Conservation (phyloP, 2,888 invertebrate species). For the Scaptomyza polygonia region DNA sequence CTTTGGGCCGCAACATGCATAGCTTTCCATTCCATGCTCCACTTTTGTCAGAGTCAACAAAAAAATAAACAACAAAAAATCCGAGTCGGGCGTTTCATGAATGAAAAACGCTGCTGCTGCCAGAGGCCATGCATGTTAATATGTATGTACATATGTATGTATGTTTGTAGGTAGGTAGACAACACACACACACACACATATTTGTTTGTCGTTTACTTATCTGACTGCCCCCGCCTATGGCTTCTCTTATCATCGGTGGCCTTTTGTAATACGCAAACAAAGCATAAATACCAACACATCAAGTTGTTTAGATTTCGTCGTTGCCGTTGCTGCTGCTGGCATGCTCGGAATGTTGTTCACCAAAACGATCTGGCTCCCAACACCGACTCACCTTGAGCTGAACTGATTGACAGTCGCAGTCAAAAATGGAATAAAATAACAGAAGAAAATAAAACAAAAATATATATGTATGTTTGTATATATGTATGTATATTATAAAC, state of each 20-base stretch:
- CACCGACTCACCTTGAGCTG: conserved; percentile 66
- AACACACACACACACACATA: conserved; percentile 20
- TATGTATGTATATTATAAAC: conserved; percentile 8
- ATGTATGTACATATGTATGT: background rate
- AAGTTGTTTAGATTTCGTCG: conserved; percentile 62
- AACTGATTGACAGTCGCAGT: conserved; percentile 41
- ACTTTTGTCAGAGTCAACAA: conserved; percentile 45
- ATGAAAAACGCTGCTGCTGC: conserved; percentile 56
- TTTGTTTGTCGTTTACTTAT: conserved; percentile 56
- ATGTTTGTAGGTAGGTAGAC: conserved; percentile 32
- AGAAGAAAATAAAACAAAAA: conserved; percentile 10
- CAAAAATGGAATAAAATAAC: conserved; percentile 30
- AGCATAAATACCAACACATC: conserved; percentile 71
- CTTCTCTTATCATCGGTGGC: conserved; percentile 53
- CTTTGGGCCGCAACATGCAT: conserved; percentile 58
- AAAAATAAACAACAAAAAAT: conserved; percentile 4
- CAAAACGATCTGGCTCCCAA: conserved; percentile 38
- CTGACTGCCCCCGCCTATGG: conserved; percentile 37
- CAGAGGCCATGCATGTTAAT: conserved; percentile 5
- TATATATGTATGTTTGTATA: background rate
- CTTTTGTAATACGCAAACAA: conserved; percentile 75
- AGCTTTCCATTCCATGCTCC: conserved; percentile 68
- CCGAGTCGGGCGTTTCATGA: conserved; percentile 55
- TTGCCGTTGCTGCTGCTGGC: conserved; percentile 34
- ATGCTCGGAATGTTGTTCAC: conserved; percentile 66